Evolutionary conservation across 1,140 invertebrate genomes (phyloP), one percentile per base, ranked within the genome.

Genomic region (Orchestia grillus): DNA sequence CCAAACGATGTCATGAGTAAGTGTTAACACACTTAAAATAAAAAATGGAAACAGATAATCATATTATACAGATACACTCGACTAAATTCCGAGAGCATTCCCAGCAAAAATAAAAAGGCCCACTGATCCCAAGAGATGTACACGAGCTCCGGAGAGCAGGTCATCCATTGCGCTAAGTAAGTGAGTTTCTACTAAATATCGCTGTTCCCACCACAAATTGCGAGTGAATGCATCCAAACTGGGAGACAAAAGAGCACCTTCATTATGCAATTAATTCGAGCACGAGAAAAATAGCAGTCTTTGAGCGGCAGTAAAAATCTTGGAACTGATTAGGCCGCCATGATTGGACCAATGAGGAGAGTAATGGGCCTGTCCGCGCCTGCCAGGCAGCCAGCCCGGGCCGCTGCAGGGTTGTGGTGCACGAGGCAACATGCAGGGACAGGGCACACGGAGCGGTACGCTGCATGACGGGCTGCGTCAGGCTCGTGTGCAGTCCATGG

Each of bases 221-320:
- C 92, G 36, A 94, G 92, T 47, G 92, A 94, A 94, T 94, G 92
- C 92, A 94, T 44, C 92, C 92, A 45, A 94, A 94, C 41, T 45
- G 43, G 92, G 92, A 94, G 92, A 94, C 92, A 94, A 94, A 94
- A 47, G 92, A 94, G 43, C 92, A 94, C 44, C 92, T 94, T 94
- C 92, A 94, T 94, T 94, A 94, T 94, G 44, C 92, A 94, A 94
- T 94, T 94, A 94, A 94, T 94, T 94, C 92, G 92, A 94, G 92
- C 92, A 47, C 92, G 43, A 94, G 92, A 94, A 94, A 94, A 94
- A 94, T 47, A 94, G 92, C 92, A 44, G 36, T 44, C 92, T 94
- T 94, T 94, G 44, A 94, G 92, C 92, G 92, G 43, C 44, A 94
- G 92, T 94, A 94, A 94, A 94, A 94, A 94, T 94, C 92, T 47